Percentiles rank a stretch among this genome's conserved stretches.
Evolutionary conservation across 2,797 vertebrate genomes (phyloP).

Genomic region (Sebastes minor): DNA sequence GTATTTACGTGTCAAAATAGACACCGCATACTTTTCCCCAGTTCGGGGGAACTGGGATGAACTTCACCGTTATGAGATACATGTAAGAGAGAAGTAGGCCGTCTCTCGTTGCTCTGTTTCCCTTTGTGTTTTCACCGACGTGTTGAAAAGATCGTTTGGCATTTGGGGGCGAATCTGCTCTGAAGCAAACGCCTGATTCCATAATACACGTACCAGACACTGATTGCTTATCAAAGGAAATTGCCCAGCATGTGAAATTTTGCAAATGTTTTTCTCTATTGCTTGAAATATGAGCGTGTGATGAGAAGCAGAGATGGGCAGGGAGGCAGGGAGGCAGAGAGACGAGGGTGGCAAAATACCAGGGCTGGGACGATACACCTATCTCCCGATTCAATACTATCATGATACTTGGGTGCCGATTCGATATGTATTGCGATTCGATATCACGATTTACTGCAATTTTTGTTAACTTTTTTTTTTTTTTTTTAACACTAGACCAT

Average conservation of each 20-base stretch:
- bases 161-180: slow-evolving; percentile 50
- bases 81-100: not conserved
- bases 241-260: slow-evolving; percentile 28
- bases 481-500: no score
- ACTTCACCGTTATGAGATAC: not conserved
- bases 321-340: slow-evolving; percentile 4
- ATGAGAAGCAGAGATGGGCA: slow-evolving; percentile 34
- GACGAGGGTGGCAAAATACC: not conserved
- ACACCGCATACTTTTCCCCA: slow-evolving; percentile 17
- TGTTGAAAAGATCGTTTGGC: slow-evolving; percentile 56
- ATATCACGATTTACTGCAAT: no score
- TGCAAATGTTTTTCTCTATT: slow-evolving; percentile 26
- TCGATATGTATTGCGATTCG: no score
- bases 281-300: slow-evolving; percentile 40
- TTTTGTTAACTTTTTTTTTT: no score
- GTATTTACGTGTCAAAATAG: slow-evolving; percentile 32
- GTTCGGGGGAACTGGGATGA: slow-evolving; percentile 26
- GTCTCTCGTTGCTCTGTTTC: slow-evolving; percentile 10
- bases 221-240: slow-evolving; percentile 73
- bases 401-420: no score
- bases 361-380: no score
- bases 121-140: slow-evolving; percentile 36
- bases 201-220: slow-evolving; percentile 50
- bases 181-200: slow-evolving; percentile 40
- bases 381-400: no score